Evolutionary conservation across 1,140 invertebrate genomes (phyloP).

Genomic region (Maniola jurtina): DNA sequence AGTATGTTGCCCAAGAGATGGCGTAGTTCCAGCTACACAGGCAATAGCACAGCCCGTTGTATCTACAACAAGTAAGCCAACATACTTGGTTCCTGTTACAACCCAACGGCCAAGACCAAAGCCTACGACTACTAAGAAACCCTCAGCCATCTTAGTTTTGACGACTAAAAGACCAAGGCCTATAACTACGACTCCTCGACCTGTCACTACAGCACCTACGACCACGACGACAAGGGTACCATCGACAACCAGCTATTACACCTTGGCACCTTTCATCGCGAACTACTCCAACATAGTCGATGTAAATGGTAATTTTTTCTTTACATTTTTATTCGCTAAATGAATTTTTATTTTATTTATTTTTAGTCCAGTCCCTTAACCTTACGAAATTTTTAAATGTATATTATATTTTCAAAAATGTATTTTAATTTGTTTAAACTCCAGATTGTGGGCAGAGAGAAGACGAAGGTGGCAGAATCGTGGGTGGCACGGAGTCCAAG

Average conservation of each 20-base stretch:
- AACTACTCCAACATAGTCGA: conserved; percentile 75
- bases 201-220: conserved; percentile 36
- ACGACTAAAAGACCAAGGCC: conserved; percentile 64
- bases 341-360: no score
- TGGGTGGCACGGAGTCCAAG: conserved; percentile 91
- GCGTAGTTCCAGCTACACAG: conserved; percentile 14
- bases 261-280: conserved; percentile 51
- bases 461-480: conserved; percentile 89
- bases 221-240: conserved; percentile 44
- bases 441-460: conserved; percentile 90
- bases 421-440: no score
- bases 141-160: conserved; percentile 64
- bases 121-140: conserved; percentile 64
- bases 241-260: conserved; percentile 59
- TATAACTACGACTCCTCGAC: conserved; percentile 61
- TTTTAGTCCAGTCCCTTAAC: no score
- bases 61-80: conserved; percentile 68
- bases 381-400: no score
- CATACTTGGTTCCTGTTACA: conserved; percentile 72
- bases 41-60: conserved; percentile 52
- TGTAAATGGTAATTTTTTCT: conserved; percentile 58
- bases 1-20: conserved; percentile 89
- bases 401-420: no score
- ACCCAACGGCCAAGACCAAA: conserved; percentile 63
- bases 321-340: conserved; percentile 7